These are phyloP conservation scores for Leptinotarsa juncta DNA, from an alignment of 2,888 invertebrate genomes.

Conservation along the genomic window DNA sequence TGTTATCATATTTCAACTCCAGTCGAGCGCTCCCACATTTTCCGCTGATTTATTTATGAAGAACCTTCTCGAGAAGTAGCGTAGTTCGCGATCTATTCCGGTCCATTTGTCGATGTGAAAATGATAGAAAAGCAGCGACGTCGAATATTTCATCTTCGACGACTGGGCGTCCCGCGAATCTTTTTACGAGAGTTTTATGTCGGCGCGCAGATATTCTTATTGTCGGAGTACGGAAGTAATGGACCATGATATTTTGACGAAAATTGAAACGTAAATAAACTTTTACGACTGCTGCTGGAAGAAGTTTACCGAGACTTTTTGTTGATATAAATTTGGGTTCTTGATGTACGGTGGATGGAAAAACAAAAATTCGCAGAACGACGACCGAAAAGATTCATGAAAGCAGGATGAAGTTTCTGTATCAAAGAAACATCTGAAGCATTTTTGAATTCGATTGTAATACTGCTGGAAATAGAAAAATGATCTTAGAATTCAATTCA, in stretches of 20 bases:
- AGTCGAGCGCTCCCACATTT: not conserved
- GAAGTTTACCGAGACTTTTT: slow-evolving; percentile 9
- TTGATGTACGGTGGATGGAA: not conserved
- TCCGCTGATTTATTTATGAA: slow-evolving; percentile 31
- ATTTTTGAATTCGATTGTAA: too few species aligned
- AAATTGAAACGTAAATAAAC: slow-evolving; percentile 66
- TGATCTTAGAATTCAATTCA: too few species aligned
- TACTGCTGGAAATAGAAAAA: too few species aligned
- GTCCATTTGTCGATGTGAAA: slow-evolving; percentile 60
- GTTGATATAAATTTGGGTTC: slow-evolving; percentile 9
- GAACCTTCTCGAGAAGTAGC: slow-evolving; percentile 27
- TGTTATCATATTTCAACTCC: slow-evolving; percentile 11
- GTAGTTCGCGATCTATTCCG: slow-evolving; percentile 55
- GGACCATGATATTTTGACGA: slow-evolving; percentile 65
- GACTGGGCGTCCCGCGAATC: slow-evolving; percentile 59
- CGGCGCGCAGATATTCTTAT: slow-evolving; percentile 59
- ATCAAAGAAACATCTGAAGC: too few species aligned
- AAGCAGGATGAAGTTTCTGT: too few species aligned
- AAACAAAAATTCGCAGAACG: not conserved
- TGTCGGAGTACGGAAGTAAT: slow-evolving; percentile 61
- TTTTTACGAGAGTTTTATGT: slow-evolving; percentile 63
- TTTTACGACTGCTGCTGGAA: slow-evolving; percentile 57
- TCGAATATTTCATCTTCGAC: slow-evolving; percentile 62
- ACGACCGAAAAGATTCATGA: not conserved
- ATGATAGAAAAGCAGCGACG: slow-evolving; percentile 56